Evolutionary conservation across 2,113 vertebrate genomes (phyloP).

Genomic region (Xenopus borealis): DNA sequence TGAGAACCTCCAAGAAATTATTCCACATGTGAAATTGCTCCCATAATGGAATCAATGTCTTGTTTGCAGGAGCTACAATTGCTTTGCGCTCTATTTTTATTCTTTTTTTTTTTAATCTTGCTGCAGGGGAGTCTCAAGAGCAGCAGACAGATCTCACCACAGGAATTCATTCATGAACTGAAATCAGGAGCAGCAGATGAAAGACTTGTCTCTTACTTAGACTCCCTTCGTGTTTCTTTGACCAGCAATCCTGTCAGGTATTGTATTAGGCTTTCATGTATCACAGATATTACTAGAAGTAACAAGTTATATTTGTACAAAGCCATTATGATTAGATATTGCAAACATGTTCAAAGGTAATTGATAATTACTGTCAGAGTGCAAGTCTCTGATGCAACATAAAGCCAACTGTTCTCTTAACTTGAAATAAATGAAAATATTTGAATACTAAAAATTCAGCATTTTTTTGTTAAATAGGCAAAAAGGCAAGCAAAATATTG

Average conservation of each 20-base stretch:
- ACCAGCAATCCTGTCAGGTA: conserved; percentile 99
- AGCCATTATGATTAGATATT: conserved; percentile 16
- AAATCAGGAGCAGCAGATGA: conserved; percentile 84
- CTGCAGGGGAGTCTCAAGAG: conserved; percentile 85
- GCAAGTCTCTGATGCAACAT: neutral
- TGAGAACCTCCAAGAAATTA: no score
- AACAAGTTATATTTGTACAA: conserved; percentile 41
- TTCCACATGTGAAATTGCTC: no score
- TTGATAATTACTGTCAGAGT: conserved; percentile 5
- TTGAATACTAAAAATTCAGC: no score
- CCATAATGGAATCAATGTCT: no score
- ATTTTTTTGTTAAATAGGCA: no score
- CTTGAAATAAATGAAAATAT: no score
- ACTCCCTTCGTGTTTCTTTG: conserved; percentile 90
- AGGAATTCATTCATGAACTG: conserved; percentile 90
- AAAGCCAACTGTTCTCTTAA: no score
- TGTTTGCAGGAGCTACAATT: neutral
- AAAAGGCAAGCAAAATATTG: no score
- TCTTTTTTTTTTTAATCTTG: conserved; percentile 26
- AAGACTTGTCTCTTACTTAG: conserved; percentile 84
- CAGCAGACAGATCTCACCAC: conserved; percentile 83
- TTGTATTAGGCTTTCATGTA: conserved; percentile 15
- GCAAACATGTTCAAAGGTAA: conserved; percentile 13
- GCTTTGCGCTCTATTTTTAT: conserved; percentile 33
- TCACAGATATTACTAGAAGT: neutral